Evolutionary conservation across 2,888 invertebrate genomes (phyloP).

Genomic region (Polietes domitor): DNA sequence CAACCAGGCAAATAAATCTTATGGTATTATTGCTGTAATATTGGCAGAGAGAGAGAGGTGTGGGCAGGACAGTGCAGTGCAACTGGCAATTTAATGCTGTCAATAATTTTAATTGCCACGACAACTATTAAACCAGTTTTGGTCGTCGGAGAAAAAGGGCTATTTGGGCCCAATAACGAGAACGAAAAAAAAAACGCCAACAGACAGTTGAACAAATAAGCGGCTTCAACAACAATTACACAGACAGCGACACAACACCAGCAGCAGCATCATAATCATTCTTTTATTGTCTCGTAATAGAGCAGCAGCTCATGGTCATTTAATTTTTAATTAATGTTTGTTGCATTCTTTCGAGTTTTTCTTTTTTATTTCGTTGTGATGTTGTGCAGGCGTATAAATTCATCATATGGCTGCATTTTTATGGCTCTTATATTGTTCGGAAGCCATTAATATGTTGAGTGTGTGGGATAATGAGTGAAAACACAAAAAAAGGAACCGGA

Average conservation of each 20-base stretch:
- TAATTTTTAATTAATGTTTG: slow-evolving; percentile 66
- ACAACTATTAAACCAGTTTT: slow-evolving; percentile 3
- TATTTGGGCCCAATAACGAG: not conserved
- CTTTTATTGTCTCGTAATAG: slow-evolving; percentile 31
- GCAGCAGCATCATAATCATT: slow-evolving; percentile 31
- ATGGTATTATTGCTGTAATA: slow-evolving; percentile 8
- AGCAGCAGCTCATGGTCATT: slow-evolving; percentile 53
- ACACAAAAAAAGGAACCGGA: slow-evolving; percentile 39
- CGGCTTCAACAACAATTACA: not conserved
- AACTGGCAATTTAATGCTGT: slow-evolving; percentile 38
- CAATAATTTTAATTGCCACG: slow-evolving; percentile 58
- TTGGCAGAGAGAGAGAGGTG: not conserved
- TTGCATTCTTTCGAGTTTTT: slow-evolving; percentile 49
- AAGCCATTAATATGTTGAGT: slow-evolving; percentile 12
- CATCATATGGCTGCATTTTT: not conserved
- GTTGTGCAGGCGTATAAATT: too few species aligned
- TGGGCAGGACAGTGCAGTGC: not conserved
- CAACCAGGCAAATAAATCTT: slow-evolving; percentile 40
- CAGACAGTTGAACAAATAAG: not conserved
- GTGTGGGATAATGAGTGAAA: not conserved
- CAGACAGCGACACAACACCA: slow-evolving; percentile 5
- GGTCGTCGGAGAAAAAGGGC: not conserved
- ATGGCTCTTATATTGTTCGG: slow-evolving; percentile 5
- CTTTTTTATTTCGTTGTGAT: slow-evolving; percentile 37
- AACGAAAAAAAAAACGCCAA: not conserved